Evolutionary conservation across 2,888 invertebrate species (phyloP).

Genomic region (Pemphredon lugubris): DNA sequence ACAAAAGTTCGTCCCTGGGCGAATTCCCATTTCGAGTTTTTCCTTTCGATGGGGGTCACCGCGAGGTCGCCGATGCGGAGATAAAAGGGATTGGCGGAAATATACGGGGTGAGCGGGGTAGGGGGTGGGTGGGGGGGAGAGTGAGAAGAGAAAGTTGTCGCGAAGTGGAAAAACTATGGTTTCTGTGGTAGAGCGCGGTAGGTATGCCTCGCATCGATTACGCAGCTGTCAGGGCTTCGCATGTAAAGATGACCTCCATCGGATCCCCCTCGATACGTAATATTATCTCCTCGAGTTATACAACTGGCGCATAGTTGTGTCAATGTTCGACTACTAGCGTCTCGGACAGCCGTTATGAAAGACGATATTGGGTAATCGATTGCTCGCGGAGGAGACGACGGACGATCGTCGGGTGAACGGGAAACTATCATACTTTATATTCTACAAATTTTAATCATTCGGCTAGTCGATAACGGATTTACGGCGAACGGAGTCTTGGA

Average conservation of each 20-base stretch:
- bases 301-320: conserved; percentile 52
- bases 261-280: conserved; percentile 54
- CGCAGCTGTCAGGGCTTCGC: conserved; percentile 50
- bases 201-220: conserved; percentile 38
- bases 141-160: conserved; percentile 46
- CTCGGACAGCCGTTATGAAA: conserved; percentile 52
- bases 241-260: conserved; percentile 59
- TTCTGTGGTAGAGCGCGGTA: conserved; percentile 17
- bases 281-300: conserved; percentile 56
- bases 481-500: no score
- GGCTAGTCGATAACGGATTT: conserved; percentile 5
- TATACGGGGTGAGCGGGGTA: conserved; percentile 12
- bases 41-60: conserved; percentile 18
- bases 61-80: conserved; percentile 41
- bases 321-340: conserved; percentile 45
- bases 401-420: conserved; percentile 5
- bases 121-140: not conserved
- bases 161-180: conserved; percentile 42
- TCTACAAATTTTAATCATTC: not conserved
- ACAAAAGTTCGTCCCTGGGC: conserved; percentile 57
- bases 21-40: conserved; percentile 43
- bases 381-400: conserved; percentile 19
- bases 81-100: conserved; percentile 43
- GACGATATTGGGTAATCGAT: conserved; percentile 64
- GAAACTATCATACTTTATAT: conserved; percentile 13